These are phyloP conservation scores for Xenus cinereus DNA, from an alignment of 2,113 vertebrate genomes.

Conservation along the genomic window DNA sequence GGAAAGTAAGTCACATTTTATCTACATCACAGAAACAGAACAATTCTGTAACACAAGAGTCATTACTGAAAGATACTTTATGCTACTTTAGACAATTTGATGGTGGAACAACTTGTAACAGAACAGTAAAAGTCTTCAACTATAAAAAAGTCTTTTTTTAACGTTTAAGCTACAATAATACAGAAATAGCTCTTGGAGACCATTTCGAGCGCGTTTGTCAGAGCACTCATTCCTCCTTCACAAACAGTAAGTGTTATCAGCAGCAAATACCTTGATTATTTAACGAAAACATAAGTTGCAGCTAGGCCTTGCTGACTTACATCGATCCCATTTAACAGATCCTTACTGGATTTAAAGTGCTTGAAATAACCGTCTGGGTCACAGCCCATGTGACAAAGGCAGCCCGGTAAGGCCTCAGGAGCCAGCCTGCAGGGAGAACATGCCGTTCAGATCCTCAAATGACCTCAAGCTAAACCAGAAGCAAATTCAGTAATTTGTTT, in stretches of 20 bases:
- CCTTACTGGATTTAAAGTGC: conserved; percentile 17
- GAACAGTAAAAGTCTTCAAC: neutral
- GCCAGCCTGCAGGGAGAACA: neutral
- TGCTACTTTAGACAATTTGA: neutral
- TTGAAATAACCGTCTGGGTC: conserved; percentile 33
- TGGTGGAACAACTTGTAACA: neutral
- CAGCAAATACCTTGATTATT: neutral
- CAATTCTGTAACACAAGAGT: neutral
- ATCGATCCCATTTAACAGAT: conserved; percentile 13
- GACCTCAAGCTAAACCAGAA: conserved; percentile 9
- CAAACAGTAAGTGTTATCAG: neutral
- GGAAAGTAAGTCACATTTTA: neutral
- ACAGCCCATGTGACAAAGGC: conserved; percentile 5
- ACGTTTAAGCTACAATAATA: neutral
- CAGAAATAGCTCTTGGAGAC: neutral
- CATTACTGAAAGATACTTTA: neutral
- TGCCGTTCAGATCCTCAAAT: neutral
- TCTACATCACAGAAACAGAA: neutral
- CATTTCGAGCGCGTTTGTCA: neutral
- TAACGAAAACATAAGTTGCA: neutral
- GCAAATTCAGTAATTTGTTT: neutral
- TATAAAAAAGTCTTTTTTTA: neutral
- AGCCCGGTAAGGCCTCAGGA: neutral
- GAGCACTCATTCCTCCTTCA: neutral
- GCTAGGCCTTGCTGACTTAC: conserved; percentile 7